phyloP scores from a whole-genome alignment of 2,113 vertebrate species.

The Heloderma charlesbogerti region DNA sequence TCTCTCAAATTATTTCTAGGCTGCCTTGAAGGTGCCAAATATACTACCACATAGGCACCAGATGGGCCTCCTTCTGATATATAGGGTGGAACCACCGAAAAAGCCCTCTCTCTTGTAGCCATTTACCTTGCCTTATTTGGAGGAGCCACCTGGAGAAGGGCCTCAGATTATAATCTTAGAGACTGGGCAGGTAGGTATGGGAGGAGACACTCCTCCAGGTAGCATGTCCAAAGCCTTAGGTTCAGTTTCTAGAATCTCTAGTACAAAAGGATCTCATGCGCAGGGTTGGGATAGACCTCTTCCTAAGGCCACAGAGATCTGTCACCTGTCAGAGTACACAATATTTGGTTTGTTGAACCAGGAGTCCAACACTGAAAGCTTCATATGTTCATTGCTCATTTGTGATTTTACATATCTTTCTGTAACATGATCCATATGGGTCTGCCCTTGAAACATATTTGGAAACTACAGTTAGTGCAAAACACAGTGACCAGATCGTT shows the following conservation, averaged over 20 bases:
- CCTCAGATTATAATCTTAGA: too few relatives aligned
- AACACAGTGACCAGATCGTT: neutral
- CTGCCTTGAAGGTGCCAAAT: too few relatives aligned
- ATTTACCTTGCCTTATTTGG: too few relatives aligned
- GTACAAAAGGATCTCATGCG: neutral
- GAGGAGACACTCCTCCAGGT: too few relatives aligned
- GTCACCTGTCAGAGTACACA: neutral
- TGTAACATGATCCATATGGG: neutral
- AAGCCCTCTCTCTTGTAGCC: too few relatives aligned
- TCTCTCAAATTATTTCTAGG: too few relatives aligned
- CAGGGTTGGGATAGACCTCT: too few relatives aligned
- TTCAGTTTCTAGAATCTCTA: neutral
- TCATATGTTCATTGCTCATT: neutral
- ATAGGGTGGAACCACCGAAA: too few relatives aligned
- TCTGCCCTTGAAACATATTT: neutral
- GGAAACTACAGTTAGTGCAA: neutral
- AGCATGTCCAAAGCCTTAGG: neutral
- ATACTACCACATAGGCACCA: too few relatives aligned
- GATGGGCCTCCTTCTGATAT: too few relatives aligned
- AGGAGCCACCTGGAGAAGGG: too few relatives aligned
- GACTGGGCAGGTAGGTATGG: too few relatives aligned
- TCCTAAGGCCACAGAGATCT: neutral
- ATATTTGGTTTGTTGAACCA: neutral
- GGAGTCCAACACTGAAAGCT: neutral
- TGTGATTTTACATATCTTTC: neutral